Base-by-base conservation (phyloP, 2,113 vertebrate species). In the Pleuronectes platessa region DNA sequence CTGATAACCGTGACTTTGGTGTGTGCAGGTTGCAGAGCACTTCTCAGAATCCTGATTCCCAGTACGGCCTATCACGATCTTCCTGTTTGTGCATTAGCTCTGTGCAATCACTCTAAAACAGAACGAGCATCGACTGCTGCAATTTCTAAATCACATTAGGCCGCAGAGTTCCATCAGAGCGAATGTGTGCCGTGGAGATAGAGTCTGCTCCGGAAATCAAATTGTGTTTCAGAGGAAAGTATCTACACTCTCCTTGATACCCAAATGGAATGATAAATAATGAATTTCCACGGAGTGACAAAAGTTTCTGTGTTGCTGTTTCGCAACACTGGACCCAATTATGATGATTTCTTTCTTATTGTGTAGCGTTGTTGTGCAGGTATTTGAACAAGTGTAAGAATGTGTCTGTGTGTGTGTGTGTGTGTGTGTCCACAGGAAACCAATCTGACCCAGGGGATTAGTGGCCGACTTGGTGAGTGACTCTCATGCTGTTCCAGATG, bases 401-500 rank as follows among this genome's bases (percentile, higher is more conserved):
- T 4, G 11, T 18, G 47, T 65, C 76, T 71, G 61, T 68, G 31
- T 67, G 18, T 62, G 62, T 62, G 62, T 37, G 55, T 17, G 47
- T 42, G 26, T 74, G 86, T 67, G 24, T 67, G 69, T 83, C 67
- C 59, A 69, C 70, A 83, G 86, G 85, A 88, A 92, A 83, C 74
- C 53, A 72, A 84, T 84, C 68, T 82, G 87, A 87, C 86, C 89
- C 79, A 12, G 3, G 59, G 88, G 90, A 93, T 92, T 87, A 92
- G 83, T 67, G 76, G 83, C 81, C 17, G 79, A 88, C 85, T 79
- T 85, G 82, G 67, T 85, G 68, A 89, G 85, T 80, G 81, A 82
- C 74, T 83, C 66, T 85, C 56, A 67, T 87, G 76, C 84, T 85
- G 85, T 84, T 91, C 83, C 90, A 91, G 86, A 92, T 92, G 90